These are phyloP conservation scores for Heliocidaris tuberculata DNA, from an alignment of 35 echinoderm and acorn worm genomes.

Conservation along the genomic window DNA sequence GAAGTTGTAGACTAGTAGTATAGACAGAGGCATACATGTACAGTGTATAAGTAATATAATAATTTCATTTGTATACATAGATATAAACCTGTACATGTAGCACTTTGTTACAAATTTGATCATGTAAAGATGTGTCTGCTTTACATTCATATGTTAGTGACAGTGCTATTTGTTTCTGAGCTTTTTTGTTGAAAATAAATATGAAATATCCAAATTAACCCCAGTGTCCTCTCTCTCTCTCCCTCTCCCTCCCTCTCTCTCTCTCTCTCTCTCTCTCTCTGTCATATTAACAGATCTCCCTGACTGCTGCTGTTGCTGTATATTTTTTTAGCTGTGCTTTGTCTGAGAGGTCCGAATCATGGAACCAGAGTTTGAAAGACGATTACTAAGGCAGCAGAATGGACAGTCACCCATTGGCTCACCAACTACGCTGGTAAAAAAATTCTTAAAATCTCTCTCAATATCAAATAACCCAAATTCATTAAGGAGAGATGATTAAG, in stretches of 20 bases:
- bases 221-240: too few species aligned
- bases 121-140: too few species aligned
- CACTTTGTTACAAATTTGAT: too few species aligned
- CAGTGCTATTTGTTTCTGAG: too few species aligned
- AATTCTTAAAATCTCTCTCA: background rate
- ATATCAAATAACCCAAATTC: background rate
- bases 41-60: background rate
- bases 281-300: background rate
- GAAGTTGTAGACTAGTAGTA: too few species aligned
- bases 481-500: background rate
- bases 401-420: conserved; percentile 83
- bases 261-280: background rate
- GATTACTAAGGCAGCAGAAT: conserved; percentile 88
- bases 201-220: too few species aligned
- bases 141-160: too few species aligned
- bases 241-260: too few species aligned
- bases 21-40: too few species aligned
- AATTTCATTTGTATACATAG: background rate
- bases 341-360: conserved; percentile 4
- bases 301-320: background rate
- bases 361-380: conserved; percentile 94
- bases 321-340: background rate
- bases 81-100: too few species aligned
- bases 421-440: conserved; percentile 63
- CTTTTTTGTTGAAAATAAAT: too few species aligned